phyloP scores from a whole-genome alignment of 2,113 vertebrate species.

The Ptilonorhynchus violaceus region DNA sequence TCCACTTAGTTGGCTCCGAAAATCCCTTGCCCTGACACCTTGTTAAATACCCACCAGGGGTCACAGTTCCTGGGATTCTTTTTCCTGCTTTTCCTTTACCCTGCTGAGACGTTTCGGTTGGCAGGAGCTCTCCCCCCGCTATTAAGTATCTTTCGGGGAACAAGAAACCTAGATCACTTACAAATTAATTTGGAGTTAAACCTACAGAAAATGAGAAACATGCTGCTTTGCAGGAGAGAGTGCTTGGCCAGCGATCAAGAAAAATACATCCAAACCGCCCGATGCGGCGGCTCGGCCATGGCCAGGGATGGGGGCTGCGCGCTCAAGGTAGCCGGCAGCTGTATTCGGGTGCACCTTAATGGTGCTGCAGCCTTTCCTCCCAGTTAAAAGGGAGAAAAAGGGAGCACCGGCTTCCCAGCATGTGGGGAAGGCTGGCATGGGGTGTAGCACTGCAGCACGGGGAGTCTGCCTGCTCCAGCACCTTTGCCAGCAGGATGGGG shows the following conservation, averaged over 20 bases:
- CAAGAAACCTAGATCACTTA: slow-evolving; percentile 65
- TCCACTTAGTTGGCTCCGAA: slow-evolving; percentile 41
- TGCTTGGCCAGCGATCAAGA: slow-evolving; percentile 62
- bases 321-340: not conserved
- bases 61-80: slow-evolving; percentile 60
- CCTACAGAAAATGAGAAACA: slow-evolving; percentile 68
- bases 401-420: not conserved
- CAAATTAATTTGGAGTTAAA: slow-evolving; percentile 70
- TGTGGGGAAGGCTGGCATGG: not conserved
- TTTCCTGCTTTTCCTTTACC: slow-evolving; percentile 47
- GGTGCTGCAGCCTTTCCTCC: not conserved
- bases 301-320: not conserved
- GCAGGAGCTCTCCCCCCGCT: slow-evolving; percentile 38
- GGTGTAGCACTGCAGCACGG: not conserved
- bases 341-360: not conserved
- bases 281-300: not conserved
- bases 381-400: not conserved
- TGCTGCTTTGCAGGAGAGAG: slow-evolving; percentile 63
- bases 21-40: slow-evolving; percentile 58
- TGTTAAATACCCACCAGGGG: slow-evolving; percentile 66
- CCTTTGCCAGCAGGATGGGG: not conserved
- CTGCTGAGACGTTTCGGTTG: slow-evolving; percentile 54
- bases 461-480: not conserved
- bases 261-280: slow-evolving; percentile 52
- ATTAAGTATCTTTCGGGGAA: slow-evolving; percentile 63